These are phyloP conservation scores for Zaprionus kolodkinae DNA, from an alignment of 1,140 invertebrate species.

Conservation along the genomic window DNA sequence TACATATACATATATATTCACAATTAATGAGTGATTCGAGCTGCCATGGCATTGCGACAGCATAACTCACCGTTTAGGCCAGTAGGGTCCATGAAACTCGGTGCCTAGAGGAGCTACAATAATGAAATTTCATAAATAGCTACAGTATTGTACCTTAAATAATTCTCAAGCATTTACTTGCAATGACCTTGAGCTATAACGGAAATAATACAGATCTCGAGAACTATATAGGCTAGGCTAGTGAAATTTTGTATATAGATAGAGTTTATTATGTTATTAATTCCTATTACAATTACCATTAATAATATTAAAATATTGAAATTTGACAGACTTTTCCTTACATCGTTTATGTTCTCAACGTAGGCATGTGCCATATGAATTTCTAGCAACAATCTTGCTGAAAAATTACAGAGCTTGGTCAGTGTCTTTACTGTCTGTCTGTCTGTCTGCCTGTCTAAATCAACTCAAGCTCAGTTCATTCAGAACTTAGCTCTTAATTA, in stretches of 20 bases:
- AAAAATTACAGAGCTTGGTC: neutral
- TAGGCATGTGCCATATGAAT: neutral
- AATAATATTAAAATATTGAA: too few relatives aligned
- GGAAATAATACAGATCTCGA: neutral
- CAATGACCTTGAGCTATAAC: neutral
- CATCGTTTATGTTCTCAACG: neutral
- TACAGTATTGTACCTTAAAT: neutral
- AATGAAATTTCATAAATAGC: neutral
- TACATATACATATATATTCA: neutral
- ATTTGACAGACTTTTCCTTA: neutral
- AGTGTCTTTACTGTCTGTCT: neutral
- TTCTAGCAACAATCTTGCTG: neutral
- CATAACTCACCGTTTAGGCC: neutral
- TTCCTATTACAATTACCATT: too few relatives aligned
- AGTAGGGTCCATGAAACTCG: neutral
- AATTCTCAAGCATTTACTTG: neutral
- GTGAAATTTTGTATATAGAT: neutral
- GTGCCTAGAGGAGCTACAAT: neutral
- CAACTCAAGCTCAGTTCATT: neutral
- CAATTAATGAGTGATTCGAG: conserved; percentile 1
- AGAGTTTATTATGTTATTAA: too few relatives aligned
- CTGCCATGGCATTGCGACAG: neutral
- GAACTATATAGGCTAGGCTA: neutral
- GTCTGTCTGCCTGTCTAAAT: conserved; percentile 5
- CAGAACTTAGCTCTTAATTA: conserved; percentile 31